Conservation (phyloP, 2,888 invertebrate genomes). For the Sarcophaga subvicina region DNA sequence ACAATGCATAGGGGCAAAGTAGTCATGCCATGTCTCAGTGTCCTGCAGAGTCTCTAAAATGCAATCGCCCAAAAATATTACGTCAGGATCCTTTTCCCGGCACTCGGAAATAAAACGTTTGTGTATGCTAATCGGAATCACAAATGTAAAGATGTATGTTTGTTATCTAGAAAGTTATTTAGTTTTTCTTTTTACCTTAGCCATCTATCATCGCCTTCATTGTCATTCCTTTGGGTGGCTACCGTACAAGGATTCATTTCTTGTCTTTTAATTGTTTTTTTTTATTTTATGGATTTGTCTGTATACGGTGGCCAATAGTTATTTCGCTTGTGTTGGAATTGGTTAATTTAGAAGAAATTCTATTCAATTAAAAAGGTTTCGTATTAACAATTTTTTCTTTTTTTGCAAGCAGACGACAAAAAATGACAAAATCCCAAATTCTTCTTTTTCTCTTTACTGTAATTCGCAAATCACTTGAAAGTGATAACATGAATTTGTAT, state of each 20-base stretch:
- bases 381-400: constrained; percentile 11
- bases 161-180: constrained; percentile 21
- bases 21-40: constrained; percentile 93
- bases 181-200: constrained; percentile 78
- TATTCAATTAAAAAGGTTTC: constrained; percentile 32
- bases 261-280: constrained; percentile 13
- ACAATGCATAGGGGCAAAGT: constrained; percentile 95
- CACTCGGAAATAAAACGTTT: constrained; percentile 92
- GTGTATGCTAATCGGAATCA: constrained; percentile 82
- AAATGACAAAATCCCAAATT: constrained; percentile 50
- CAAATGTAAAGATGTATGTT: not conserved
- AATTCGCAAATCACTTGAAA: not conserved
- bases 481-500: not conserved
- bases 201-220: constrained; percentile 93
- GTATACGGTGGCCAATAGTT: not conserved
- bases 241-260: constrained; percentile 88
- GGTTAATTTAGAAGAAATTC: not conserved
- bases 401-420: constrained; percentile 40
- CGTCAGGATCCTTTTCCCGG: constrained; percentile 95
- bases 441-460: constrained; percentile 38
- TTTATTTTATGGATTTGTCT: constrained; percentile 18
- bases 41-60: constrained; percentile 91
- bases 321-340: not conserved
- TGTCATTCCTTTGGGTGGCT: constrained; percentile 88
- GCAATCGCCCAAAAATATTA: constrained; percentile 95